Evolutionary conservation across 2,888 invertebrate species (phyloP), one percentile per base, ranked within the genome.

Genomic region (Acanthopleura granulata): DNA sequence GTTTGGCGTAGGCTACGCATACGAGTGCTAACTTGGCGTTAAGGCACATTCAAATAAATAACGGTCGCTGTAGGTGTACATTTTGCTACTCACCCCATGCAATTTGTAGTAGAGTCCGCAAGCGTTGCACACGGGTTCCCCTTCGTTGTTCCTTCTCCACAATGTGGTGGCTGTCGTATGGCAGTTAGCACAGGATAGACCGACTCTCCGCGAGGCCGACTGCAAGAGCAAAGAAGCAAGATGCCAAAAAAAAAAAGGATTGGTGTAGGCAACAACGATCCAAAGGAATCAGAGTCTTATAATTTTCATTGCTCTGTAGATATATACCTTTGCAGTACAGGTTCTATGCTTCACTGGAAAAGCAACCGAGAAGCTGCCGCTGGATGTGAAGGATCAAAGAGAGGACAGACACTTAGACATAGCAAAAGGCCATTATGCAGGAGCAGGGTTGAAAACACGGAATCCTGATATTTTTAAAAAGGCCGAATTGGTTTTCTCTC

Each of bases 41-140:
- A n/a, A n/a, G n/a, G n/a, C n/a, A n/a, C n/a, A n/a, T n/a, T n/a
- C n/a, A n/a, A n/a, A n/a, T n/a, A n/a, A n/a, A n/a, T n/a, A n/a
- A n/a, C n/a, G n/a, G n/a, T n/a, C n/a, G n/a, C n/a, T n/a, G n/a
- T n/a, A n/a, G n/a, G n/a, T n/a, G n/a, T n/a, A n/a, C n/a, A n/a
- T n/a, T n/a, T n/a, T n/a, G n/a, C 6, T 27, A 66, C 89, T 81
- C 79, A 92, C 91, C 84, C 93, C 94, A 91, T 99, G 99, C 83
- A 99, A 92, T 91, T 99, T 99, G 92, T 91, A 99, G 92, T 99
- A 99, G 27, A 99, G 94, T 0, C 99, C 99, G 91, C 99, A 99
- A 40, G 99, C 99, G 92, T 99, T 99, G 92, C 99, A 99, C 50
- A 99, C 99, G 0, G 98, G 96, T 91, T 99, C 98, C 16, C 99